phyloP scores from a whole-genome alignment of 2,797 vertebrate species.

The Mareca strepera region DNA sequence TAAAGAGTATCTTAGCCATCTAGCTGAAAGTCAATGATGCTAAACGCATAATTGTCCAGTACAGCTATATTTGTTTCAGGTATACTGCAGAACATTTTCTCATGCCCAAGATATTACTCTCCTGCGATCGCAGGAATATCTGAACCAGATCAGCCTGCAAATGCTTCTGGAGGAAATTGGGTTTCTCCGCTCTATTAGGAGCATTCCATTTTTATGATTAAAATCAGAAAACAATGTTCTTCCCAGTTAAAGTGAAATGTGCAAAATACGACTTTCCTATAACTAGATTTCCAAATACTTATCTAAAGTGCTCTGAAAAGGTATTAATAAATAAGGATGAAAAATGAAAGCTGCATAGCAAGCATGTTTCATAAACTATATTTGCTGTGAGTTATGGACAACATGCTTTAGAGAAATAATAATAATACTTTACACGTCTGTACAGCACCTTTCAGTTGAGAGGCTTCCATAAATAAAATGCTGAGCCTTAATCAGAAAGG shows the following conservation, averaged over 20 bases:
- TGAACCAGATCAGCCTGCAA: conserved; percentile 55
- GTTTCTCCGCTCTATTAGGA: conserved; percentile 69
- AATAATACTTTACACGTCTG: background rate
- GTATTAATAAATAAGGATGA: conserved; percentile 55
- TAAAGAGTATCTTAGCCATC: background rate
- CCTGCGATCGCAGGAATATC: conserved; percentile 35
- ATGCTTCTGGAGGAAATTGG: conserved; percentile 70
- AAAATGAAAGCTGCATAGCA: conserved; percentile 28
- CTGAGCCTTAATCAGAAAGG: background rate
- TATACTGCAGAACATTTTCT: background rate
- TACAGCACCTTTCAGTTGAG: background rate
- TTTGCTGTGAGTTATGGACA: conserved; percentile 5
- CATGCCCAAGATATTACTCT: conserved; percentile 8
- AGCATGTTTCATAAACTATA: background rate
- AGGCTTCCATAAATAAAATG: background rate
- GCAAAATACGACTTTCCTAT: background rate
- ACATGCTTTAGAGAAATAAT: background rate
- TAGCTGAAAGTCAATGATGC: background rate
- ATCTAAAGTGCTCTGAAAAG: conserved; percentile 56
- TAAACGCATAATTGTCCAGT: background rate
- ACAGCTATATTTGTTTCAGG: conserved; percentile 44
- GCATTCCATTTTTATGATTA: conserved; percentile 72
- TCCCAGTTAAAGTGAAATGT: conserved; percentile 35
- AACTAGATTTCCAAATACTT: conserved; percentile 52
- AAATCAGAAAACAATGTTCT: conserved; percentile 71